Evolutionary conservation across 2,797 vertebrate genomes (phyloP).

Genomic region (Limnodromus scolopaceus): DNA sequence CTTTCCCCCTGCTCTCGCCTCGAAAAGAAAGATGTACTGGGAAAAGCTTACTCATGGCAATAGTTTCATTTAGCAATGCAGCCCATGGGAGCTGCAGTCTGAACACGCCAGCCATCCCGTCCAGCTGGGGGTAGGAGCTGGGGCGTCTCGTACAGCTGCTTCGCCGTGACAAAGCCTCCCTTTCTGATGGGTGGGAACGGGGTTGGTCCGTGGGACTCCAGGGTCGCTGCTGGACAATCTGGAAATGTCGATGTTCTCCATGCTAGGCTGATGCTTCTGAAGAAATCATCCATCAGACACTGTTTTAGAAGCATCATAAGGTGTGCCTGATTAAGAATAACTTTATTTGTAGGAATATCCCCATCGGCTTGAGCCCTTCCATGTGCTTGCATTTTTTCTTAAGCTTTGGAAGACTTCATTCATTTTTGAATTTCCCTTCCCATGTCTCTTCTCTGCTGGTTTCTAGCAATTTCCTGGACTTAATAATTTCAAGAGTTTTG

Average conservation of each 20-base stretch:
- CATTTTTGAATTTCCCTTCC: neutral
- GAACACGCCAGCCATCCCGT: rapidly evolving
- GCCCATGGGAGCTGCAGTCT: neutral
- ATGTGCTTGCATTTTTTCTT: neutral
- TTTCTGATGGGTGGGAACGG: rapidly evolving
- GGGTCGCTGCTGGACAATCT: neutral
- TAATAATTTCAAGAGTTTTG: neutral
- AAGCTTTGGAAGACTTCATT: neutral
- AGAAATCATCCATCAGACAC: rapidly evolving
- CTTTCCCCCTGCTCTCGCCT: rapidly evolving
- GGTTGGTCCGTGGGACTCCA: neutral
- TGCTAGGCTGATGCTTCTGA: neutral
- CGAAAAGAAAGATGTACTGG: neutral
- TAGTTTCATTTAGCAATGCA: neutral
- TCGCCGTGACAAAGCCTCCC: neutral
- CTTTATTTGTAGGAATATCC: neutral
- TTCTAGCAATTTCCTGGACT: neutral
- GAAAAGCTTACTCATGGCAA: neutral
- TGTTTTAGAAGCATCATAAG: neutral
- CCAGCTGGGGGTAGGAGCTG: neutral
- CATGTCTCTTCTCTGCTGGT: neutral
- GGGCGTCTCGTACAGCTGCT: neutral
- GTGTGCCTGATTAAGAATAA: neutral
- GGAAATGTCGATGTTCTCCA: rapidly evolving
- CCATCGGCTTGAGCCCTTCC: neutral